Evolutionary conservation across 2,888 invertebrate genomes (phyloP).

Genomic region (Euclidia mi): DNA sequence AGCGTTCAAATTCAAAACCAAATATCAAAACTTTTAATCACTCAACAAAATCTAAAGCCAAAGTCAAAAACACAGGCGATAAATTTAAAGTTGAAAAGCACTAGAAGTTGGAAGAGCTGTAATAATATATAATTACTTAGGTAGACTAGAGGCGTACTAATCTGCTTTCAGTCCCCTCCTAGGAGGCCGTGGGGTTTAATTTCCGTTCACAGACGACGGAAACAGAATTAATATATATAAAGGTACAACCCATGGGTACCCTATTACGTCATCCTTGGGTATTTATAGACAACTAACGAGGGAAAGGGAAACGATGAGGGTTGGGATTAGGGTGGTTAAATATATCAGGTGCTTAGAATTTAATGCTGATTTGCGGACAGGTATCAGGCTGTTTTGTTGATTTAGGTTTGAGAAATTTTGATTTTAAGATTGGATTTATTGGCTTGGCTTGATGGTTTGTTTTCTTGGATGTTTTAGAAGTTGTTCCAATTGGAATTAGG

Average conservation of each 20-base stretch:
- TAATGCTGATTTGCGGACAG: conserved; percentile 6
- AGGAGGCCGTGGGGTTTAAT: conserved; percentile 36
- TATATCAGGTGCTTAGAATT: conserved; percentile 11
- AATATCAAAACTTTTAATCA: neutral
- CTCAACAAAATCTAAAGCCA: neutral
- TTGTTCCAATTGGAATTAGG: too few relatives aligned
- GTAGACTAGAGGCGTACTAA: conserved; percentile 35
- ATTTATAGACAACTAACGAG: conserved; percentile 18
- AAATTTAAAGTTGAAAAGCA: neutral
- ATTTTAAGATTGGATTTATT: too few relatives aligned
- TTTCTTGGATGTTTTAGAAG: too few relatives aligned
- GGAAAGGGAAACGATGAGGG: conserved; percentile 11
- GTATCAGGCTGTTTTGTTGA: neutral
- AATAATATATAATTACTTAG: conserved; percentile 43
- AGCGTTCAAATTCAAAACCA: neutral
- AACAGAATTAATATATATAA: conserved; percentile 35
- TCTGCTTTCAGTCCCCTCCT: conserved; percentile 27
- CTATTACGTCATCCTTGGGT: conserved; percentile 18
- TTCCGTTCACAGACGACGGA: conserved; percentile 41
- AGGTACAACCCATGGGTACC: conserved; percentile 17
- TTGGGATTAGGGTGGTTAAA: conserved; percentile 9
- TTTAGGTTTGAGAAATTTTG: too few relatives aligned
- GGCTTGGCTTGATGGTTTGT: too few relatives aligned
- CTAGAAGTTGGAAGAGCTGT: conserved; percentile 13
- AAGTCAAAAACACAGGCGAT: neutral